Base-by-base conservation (phyloP, 2,888 invertebrate species). In the Melieria crassipennis region DNA sequence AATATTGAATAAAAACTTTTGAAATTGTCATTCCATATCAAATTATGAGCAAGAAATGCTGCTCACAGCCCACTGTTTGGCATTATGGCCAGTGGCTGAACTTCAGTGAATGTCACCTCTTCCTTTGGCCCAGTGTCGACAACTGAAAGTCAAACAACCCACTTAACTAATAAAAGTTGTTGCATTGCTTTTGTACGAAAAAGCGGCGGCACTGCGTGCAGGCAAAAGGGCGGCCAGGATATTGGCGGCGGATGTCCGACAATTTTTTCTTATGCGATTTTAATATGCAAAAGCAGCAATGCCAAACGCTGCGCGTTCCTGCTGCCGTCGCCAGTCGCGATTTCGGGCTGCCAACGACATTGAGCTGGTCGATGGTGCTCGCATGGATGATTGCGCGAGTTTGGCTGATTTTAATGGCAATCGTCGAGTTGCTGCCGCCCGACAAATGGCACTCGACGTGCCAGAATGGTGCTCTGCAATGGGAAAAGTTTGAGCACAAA, bases 161-260 rank as follows among this genome's bases (percentile, higher is more conserved):
- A 78, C 77, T 78, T 77, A 76, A 75, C 78, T 71, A 75, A 78
- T 74, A 75, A 75, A 75, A 71, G 30, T 57, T 74, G 71, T 69
- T 66, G 30, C 30, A 30, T 30, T 30, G 30, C 30, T 30, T 30
- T 30, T 30, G 30, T 30, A 30, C 30, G 30, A 30, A 30, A 30
- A 30, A 30, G 30, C 30, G 30, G 1, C 30, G 30, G n/a, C 52
- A 48, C 16, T 30, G 46, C 65, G 16, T 43, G 16, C 52, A n/a
- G 56, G 50, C 50, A 57, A 43, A 30, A n/a, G 43, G 45, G 47
- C 66, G 52, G 75, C 75, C 76, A 78, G 72, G 77, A 77, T 78
- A 83, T 84, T 85, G 85, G 84, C 84, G 83, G 81, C 79, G 79
- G 79, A 84, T 79, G 79, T 82, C 78, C 80, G 79, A 78, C 77